Percentiles rank a stretch among this genome's conserved stretches.
Conservation (phyloP, 2,888 invertebrate species). For the Drosophila greeni region DNA sequence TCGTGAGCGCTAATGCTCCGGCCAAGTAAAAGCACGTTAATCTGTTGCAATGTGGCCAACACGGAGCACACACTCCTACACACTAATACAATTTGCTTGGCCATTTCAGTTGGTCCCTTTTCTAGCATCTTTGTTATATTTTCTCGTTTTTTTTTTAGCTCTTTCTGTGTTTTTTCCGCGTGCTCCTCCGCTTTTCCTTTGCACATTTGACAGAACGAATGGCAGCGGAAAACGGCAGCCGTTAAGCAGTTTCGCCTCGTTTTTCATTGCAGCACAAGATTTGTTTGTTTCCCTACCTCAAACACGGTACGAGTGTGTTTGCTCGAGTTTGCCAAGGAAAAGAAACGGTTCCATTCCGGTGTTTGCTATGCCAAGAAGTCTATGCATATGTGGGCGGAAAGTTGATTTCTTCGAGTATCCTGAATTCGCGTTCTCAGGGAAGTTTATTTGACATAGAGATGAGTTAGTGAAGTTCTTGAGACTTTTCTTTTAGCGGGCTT, state of each 20-base stretch:
- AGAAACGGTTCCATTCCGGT: conserved; percentile 1
- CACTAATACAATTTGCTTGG: conserved; percentile 59
- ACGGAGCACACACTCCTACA: conserved; percentile 12
- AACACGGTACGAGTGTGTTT: conserved; percentile 15
- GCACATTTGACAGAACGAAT: conserved; percentile 38
- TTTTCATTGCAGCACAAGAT: conserved; percentile 67
- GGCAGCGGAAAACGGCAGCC: conserved; percentile 49
- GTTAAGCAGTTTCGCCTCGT: conserved; percentile 68
- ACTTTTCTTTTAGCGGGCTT: background rate
- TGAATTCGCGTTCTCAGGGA: background rate
- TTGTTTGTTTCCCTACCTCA: conserved; percentile 40
- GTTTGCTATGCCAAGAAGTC: conserved; percentile 13
- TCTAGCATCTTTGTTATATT: conserved; percentile 27
- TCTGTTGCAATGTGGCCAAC: conserved; percentile 59
- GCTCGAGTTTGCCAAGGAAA: conserved; percentile 18
- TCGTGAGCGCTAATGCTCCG: conserved; percentile 59
- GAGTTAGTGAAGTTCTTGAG: background rate
- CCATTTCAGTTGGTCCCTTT: conserved; percentile 29
- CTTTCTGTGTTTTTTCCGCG: conserved; percentile 11
- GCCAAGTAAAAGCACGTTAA: conserved; percentile 64
- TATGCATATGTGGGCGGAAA: conserved; percentile 16
- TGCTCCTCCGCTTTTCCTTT: conserved; percentile 23
- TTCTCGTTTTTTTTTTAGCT: background rate
- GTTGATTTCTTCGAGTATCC: conserved; percentile 14
- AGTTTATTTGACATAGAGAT: background rate